Evolutionary conservation across 2,113 vertebrate species (phyloP), one percentile per base, ranked within the genome.

Genomic region (Pachypanchax playfairii): DNA sequence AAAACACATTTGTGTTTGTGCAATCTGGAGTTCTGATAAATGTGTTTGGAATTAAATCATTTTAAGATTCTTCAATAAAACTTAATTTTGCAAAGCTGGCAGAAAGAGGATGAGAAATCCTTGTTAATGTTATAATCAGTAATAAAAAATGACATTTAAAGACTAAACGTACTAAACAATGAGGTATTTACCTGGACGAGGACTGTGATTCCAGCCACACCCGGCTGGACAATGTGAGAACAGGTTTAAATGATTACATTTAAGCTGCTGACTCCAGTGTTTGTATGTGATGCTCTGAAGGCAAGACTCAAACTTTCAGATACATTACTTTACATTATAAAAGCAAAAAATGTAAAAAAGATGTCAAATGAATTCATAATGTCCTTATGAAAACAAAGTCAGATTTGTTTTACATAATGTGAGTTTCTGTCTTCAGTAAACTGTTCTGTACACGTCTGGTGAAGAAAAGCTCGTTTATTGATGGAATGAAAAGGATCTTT

Each of bases 181-280:
- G 36, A 69, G 55, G 44, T 49, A 70, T 46, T 48, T 8, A 56
- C 52, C 43, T 50, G 61, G 46, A 62, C 17, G 17, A 21, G 35
- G 39, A 13, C 53, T 51, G 58, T 54, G 56, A 87, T 77, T 85
- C 66, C 55, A 81, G 25, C 52, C 51, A 41, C 6, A 56, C 72
- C 74, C 54, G 57, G 81, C 62, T 29, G 80, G 69, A 79, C 72
- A 69, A 77, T 64, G 79, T 77, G 72, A 54, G 67, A 33, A 13
- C 47, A 62, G 48, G 48, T 6, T 38, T 56, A 50, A 74, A 70
- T 77, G 64, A 59, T 61, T 41, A 14, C 43, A 50, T 31, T 36
- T 38, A 75, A 50, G 28, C 52, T 12, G 15, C 18, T 53, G 41
- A 61, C 57, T 75, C 54, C 39, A 43, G 51, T 38, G 21, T 36